These are phyloP conservation scores for Gonioctena quinquepunctata DNA, from an alignment of 1,140 invertebrate genomes.

Conservation along the genomic window DNA sequence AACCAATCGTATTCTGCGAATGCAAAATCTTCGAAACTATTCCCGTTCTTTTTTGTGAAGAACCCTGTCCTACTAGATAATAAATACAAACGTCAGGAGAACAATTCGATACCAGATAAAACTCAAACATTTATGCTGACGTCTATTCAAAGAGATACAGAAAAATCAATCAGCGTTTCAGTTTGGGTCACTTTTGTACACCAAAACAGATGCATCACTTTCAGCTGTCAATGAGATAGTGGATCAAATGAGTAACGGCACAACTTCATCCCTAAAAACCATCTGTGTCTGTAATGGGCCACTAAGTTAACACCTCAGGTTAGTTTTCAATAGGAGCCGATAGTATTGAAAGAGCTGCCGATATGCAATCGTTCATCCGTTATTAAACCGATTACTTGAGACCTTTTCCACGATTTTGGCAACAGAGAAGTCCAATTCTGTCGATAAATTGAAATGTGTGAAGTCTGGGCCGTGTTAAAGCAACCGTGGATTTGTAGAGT, in stretches of 20 bases:
- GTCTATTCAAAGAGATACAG: constrained; percentile 33
- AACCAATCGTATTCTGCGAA: too few relatives aligned
- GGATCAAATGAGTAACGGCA: constrained; percentile 10
- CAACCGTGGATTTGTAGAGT: constrained; percentile 1
- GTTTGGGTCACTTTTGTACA: constrained; percentile 44
- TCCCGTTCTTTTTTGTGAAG: neutral
- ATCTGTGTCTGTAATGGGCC: constrained; percentile 1
- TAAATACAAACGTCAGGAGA: too few relatives aligned
- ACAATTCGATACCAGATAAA: neutral
- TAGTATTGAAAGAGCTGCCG: constrained; percentile 35
- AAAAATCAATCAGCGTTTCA: constrained; percentile 45
- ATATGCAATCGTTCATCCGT: constrained; percentile 34
- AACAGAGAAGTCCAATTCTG: constrained; percentile 26
- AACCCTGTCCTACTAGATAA: neutral
- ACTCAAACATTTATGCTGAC: constrained; percentile 30
- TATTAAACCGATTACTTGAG: constrained; percentile 45
- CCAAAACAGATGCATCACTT: constrained; percentile 42
- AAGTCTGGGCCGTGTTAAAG: constrained; percentile 4
- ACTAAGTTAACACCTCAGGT: constrained; percentile 23
- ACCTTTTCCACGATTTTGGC: constrained; percentile 36
- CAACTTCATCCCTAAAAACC: neutral
- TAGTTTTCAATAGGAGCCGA: constrained; percentile 32
- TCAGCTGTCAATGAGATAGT: constrained; percentile 44
- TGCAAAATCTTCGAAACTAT: too few relatives aligned
- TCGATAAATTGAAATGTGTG: constrained; percentile 19